phyloP scores from a whole-genome alignment of 2,113 vertebrate genomes.

The Coregonus clupeaformis region DNA sequence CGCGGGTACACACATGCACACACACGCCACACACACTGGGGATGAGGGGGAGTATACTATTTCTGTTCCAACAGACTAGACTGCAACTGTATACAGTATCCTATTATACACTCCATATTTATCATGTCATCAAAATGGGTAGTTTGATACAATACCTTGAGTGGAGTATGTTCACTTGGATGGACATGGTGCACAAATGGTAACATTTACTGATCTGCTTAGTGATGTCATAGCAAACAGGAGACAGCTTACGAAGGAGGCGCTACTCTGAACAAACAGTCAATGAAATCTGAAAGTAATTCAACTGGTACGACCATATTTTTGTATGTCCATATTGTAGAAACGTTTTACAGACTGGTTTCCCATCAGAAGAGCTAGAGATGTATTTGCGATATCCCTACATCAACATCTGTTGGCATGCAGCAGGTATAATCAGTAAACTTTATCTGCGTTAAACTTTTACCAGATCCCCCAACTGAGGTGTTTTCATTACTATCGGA shows the following conservation, averaged over 20 bases:
- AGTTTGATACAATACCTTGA: no score
- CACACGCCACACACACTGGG: neutral
- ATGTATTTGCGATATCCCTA: slow-evolving; percentile 41
- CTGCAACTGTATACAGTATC: no score
- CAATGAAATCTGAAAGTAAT: neutral
- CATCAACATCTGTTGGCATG: slow-evolving; percentile 36
- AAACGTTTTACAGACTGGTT: neutral
- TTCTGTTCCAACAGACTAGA: neutral
- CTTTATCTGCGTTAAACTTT: slow-evolving; percentile 55
- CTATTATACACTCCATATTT: no score
- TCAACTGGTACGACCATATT: neutral
- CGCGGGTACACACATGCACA: slow-evolving; percentile 10
- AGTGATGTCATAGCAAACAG: no score
- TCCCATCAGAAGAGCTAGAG: slow-evolving; percentile 6
- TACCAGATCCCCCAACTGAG: slow-evolving; percentile 49
- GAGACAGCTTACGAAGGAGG: no score
- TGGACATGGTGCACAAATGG: no score
- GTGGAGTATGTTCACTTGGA: no score
- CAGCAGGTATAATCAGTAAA: slow-evolving; percentile 32
- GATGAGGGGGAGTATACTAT: neutral
- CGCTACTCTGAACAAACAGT: neutral
- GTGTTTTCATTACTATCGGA: slow-evolving; percentile 62
- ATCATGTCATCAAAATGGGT: no score
- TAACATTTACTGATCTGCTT: no score
- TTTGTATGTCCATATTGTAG: neutral